Evolutionary conservation across 30 jellyfish, hydroid and myxozoan species (phyloP).

Genomic region (Turritopsis dohrnii): DNA sequence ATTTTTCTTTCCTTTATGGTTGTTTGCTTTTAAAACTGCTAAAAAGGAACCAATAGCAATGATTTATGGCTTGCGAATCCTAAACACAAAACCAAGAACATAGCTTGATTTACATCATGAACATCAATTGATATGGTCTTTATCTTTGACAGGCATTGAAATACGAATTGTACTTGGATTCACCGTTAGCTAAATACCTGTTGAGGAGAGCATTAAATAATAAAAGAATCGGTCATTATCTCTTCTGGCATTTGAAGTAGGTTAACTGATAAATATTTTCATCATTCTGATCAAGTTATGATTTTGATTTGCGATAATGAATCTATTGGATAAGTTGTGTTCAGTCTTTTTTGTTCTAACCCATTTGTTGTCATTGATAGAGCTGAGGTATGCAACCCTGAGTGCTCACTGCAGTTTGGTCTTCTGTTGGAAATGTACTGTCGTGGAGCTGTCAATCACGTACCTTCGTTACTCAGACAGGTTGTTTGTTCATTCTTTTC

Average conservation of each 20-base stretch:
- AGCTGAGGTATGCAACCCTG: slow-evolving; percentile 80
- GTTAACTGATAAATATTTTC: background rate
- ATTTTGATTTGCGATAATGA: too few relatives aligned
- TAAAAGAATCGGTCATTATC: slow-evolving; percentile 80
- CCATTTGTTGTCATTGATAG: slow-evolving; percentile 37
- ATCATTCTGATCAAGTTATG: too few relatives aligned
- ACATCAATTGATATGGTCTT: too few relatives aligned
- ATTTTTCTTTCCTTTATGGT: too few relatives aligned
- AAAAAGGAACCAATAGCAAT: too few relatives aligned
- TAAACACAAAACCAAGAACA: too few relatives aligned
- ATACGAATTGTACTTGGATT: slow-evolving; percentile 67
- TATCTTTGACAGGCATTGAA: slow-evolving; percentile 57
- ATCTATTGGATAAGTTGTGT: too few relatives aligned
- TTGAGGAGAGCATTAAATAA: slow-evolving; percentile 69
- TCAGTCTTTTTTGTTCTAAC: too few relatives aligned
- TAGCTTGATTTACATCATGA: too few relatives aligned
- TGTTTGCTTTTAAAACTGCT: too few relatives aligned
- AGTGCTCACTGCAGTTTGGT: slow-evolving; percentile 75
- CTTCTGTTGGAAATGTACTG: slow-evolving; percentile 80
- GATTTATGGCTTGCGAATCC: too few relatives aligned
- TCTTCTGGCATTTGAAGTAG: slow-evolving; percentile 87
- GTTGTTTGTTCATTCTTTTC: slow-evolving; percentile 17
- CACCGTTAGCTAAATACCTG: slow-evolving; percentile 71
- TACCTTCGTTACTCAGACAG: slow-evolving; percentile 64
- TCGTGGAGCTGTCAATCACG: slow-evolving; percentile 76